Evolutionary conservation across 2,888 invertebrate species (phyloP).

Genomic region (Eugnorisma glareosa): DNA sequence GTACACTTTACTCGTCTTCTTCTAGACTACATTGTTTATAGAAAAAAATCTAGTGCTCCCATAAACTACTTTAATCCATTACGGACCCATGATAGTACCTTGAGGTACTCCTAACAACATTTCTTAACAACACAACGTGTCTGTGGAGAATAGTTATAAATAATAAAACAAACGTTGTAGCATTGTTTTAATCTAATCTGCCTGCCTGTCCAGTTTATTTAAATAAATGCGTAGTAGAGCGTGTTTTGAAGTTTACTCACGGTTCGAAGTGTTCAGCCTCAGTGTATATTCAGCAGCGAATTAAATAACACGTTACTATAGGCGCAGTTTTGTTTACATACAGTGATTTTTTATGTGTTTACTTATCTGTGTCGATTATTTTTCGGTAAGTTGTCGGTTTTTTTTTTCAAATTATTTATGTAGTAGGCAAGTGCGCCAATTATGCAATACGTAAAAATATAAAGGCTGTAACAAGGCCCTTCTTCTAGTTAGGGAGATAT

Average conservation of each 20-base stretch:
- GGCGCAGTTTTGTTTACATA: not conserved
- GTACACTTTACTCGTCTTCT: not conserved
- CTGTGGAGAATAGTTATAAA: not conserved
- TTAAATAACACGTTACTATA: conserved; percentile 4
- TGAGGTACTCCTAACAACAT: not conserved
- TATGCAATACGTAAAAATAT: not conserved
- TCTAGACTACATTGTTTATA: not conserved
- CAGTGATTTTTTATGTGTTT: conserved; percentile 11
- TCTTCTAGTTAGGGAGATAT: too few species aligned
- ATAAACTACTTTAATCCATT: not conserved
- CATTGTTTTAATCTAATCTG: not conserved
- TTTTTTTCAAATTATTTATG: not conserved
- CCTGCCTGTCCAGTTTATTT: not conserved
- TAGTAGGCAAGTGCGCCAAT: not conserved
- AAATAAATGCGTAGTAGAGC: not conserved
- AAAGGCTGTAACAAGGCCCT: too few species aligned
- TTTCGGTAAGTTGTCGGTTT: conserved; percentile 1
- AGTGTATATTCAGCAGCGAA: conserved; percentile 1
- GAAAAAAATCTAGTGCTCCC: not conserved
- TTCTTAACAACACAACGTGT: not conserved
- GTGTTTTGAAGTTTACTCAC: not conserved
- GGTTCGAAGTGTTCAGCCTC: conserved; percentile 5
- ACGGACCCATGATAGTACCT: not conserved
- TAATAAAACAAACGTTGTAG: not conserved
- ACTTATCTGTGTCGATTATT: not conserved